Base-by-base conservation (phyloP, 2,113 vertebrate genomes). In the Nothoprocta pentlandii region DNA sequence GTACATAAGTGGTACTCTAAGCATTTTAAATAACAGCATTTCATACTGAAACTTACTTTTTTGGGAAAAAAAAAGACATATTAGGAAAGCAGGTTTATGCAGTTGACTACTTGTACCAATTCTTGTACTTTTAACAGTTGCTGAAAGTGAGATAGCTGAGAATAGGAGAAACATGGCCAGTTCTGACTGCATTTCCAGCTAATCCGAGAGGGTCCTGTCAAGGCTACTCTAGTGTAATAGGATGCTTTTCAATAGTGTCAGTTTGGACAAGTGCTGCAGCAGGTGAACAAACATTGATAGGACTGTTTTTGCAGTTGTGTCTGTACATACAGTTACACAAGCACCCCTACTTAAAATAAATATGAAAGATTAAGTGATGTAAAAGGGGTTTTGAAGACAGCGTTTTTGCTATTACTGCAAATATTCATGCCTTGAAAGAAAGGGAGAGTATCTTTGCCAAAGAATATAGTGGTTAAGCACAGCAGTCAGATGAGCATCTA, bases 261-360 rank as follows among this genome's bases (percentile, higher is more conserved):
- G 13, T 94, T 95, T 95, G 84, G 92, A 81, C 61, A 74, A 91
- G 63, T 85, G 46, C 71, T 51, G 58, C 54, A 94, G 85, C 93
- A 97, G 96, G 90, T 97, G 96, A 95, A 30, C 89, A 96, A 96
- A 97, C 87, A 93, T 59, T 68, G 78, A 85, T 94, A 93, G 63
- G 30, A 17, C 56, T 94, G 49, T 10, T 58, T 83, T 89, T 64
- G 66, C 62, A 86, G 74, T 93, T 10, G 1, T 54, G 71, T 54
- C 69, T 30, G 16, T 84, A 58, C 42, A 51, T 54, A 58, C 67
- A 81, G 53, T 89, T 41, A 85, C 11, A 49, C 17, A 88, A 54
- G 90, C 85, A 84, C 71, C 92, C 30, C 46, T 76, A 87, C 81
- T 87, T 30, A 76, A 91, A 88, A 83, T 32, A 71, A 39, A 25